Percentiles rank a stretch among this genome's conserved stretches.
phyloP scores from a whole-genome alignment of 23 tunicate species.

The Halocynthia roretzi region DNA sequence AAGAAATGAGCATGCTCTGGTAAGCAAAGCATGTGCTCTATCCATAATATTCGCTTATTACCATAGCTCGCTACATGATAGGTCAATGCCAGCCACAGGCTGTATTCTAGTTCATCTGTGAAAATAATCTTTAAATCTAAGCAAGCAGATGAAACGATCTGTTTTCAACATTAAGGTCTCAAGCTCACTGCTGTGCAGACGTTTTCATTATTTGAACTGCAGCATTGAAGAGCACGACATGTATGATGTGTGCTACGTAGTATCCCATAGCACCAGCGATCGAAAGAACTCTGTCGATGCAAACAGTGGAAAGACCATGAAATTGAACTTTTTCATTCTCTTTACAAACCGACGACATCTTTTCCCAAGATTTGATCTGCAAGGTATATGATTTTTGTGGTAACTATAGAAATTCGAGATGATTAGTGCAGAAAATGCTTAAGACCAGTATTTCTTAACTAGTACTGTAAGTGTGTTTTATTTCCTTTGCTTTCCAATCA shows the following conservation, averaged over 20 bases:
- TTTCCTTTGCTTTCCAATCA: no score
- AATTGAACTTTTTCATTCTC: slow-evolving; percentile 11
- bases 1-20: slow-evolving; percentile 19
- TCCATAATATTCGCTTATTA: background rate
- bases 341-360: slow-evolving; percentile 21
- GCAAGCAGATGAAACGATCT: no score
- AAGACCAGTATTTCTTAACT: no score
- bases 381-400: background rate
- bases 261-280: background rate
- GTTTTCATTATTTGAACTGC: slow-evolving; percentile 14
- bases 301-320: slow-evolving; percentile 6
- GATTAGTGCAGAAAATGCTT: no score
- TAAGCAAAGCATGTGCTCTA: slow-evolving; percentile 1
- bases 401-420: no score
- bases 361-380: slow-evolving; percentile 20
- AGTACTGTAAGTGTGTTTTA: no score
- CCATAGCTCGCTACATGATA: background rate
- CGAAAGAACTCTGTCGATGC: slow-evolving; percentile 12
- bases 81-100: no score
- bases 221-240: slow-evolving; percentile 14
- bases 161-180: no score
- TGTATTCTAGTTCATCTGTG: no score
- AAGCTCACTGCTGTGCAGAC: slow-evolving; percentile 2
- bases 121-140: no score
- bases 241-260: slow-evolving; percentile 16